Base-by-base conservation (phyloP, 2,113 vertebrate genomes). In the Lophius piscatorius region DNA sequence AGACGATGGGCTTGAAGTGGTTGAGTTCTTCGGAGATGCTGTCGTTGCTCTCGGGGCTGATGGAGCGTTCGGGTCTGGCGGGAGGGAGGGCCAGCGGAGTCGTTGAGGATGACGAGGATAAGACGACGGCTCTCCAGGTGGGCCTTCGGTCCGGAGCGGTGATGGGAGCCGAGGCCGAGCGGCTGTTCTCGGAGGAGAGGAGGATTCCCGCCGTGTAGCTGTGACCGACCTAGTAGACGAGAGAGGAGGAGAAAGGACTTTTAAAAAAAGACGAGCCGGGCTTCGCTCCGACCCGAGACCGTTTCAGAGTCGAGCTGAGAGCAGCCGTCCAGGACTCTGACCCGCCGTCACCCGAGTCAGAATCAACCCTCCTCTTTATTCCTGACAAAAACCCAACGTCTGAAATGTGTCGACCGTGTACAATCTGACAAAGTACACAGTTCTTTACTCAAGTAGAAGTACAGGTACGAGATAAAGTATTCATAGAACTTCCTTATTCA, bases 21-120 rank as follows among this genome's bases (percentile, higher is more conserved):
- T 97, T 99, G 42, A 98, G 92, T 55, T 98, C 97, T 65, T 97
- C 96, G 0, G 97, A 98, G 85, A 99, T 99, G 91, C 97, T 99
- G 86, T 99, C 97, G 0, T 98, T 98, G 90, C 97, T 98, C 69
- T 98, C 96, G 0, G 96, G 97, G 78, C 95, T 98, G 85, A 95
- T 89, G 34, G 95, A 98, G 7, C 95, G 86, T 79, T 98, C 96
- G 0, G 91, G 87, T 9, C 91, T 85, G 17, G 90, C 83, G 10
- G 90, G 76, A 2, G 85, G 42, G 4, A 74, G 41, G 10, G 54
- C 41, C 24, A 82, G 63, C 0, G 77, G 76, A 0, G 55, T 66
- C 0, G 55, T 36, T 4, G 75, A 35, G 0, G 78, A 29, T 0
- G 65, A 62, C 0, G n/a, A n/a, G n/a, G 89, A 78, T 2, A 92